These are phyloP conservation scores for Eira barbara DNA, from an alignment of 2,113 vertebrate species.

Conservation along the genomic window DNA sequence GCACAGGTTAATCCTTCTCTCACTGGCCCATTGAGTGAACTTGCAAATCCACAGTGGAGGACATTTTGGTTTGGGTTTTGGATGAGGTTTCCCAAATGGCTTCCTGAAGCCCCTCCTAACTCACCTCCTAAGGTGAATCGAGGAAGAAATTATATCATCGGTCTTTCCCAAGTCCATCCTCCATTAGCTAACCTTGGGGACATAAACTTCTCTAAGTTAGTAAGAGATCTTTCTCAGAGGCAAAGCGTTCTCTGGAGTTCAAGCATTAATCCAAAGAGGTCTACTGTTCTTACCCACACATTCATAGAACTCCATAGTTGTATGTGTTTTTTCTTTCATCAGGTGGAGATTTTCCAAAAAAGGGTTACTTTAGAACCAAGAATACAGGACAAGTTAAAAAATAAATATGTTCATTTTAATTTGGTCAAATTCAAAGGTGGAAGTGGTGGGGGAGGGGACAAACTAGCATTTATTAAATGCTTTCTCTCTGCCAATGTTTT, in stretches of 20 bases:
- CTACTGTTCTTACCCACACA: background rate
- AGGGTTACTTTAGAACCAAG: background rate
- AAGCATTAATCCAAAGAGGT: background rate
- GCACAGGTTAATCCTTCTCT: background rate
- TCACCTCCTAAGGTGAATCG: background rate
- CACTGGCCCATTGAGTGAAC: background rate
- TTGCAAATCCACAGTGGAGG: background rate
- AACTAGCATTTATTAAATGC: background rate
- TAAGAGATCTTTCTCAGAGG: background rate
- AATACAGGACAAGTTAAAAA: background rate
- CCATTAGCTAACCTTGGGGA: background rate
- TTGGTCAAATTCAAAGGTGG: background rate
- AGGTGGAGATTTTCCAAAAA: background rate
- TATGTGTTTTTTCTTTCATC: background rate
- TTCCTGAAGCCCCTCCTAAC: background rate
- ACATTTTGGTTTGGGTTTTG: constrained; percentile 16
- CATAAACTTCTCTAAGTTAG: background rate
- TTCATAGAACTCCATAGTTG: background rate
- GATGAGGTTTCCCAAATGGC: background rate
- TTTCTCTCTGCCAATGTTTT: background rate
- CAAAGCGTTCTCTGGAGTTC: background rate
- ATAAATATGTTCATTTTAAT: background rate
- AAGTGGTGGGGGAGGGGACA: background rate
- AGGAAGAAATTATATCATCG: background rate
- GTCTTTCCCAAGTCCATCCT: background rate